Conservation (phyloP, 2,797 vertebrate species). For the Diplodus sargus region DNA sequence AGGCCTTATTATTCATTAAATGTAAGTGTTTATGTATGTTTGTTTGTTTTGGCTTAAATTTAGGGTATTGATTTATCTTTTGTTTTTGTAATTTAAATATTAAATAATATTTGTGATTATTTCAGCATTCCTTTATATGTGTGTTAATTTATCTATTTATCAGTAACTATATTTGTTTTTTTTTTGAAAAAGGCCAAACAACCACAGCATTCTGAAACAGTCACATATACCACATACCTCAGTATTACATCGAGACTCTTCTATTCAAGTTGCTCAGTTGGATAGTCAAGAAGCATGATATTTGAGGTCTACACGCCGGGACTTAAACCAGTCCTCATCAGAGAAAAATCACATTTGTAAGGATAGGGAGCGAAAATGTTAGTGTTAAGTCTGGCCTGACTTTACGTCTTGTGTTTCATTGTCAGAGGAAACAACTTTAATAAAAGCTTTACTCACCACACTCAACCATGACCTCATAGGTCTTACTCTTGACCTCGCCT, state of each 20-base stretch:
- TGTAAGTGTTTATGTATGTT: neutral
- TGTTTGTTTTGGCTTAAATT: neutral
- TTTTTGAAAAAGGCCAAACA: neutral
- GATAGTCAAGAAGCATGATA: neutral
- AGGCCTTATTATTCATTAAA: neutral
- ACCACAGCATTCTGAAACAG: neutral
- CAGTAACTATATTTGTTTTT: neutral
- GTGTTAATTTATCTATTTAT: neutral
- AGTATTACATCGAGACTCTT: neutral
- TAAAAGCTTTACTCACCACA: constrained; percentile 88
- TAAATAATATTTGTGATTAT: neutral
- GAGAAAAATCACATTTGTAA: neutral
- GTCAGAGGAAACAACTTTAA: constrained; percentile 13
- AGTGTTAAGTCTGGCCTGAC: neutral
- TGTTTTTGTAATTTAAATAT: neutral
- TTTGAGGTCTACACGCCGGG: neutral
- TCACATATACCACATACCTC: neutral
- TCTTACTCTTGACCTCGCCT: constrained; percentile 95
- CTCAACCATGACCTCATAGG: constrained; percentile 95
- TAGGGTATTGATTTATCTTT: neutral
- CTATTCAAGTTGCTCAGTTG: neutral
- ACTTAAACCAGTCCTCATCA: neutral
- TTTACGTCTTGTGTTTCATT: neutral
- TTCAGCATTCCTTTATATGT: neutral
- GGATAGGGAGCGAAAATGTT: neutral